Evolutionary conservation across 2,888 invertebrate genomes (phyloP), one percentile per base, ranked within the genome.

Genomic region (Silvanus unidentatus): DNA sequence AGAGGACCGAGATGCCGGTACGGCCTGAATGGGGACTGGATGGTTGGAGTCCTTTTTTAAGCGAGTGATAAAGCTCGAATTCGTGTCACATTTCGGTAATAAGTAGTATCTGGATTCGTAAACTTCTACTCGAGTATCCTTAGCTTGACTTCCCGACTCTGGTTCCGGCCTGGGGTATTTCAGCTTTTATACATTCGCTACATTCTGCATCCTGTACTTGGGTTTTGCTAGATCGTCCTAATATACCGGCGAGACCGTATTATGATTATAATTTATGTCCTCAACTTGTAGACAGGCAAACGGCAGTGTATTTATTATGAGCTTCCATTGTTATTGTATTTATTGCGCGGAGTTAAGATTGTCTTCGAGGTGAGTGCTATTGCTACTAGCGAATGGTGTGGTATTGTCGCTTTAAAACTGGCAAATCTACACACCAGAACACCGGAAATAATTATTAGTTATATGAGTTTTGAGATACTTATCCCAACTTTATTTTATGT

Each of bases 181-280:
- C 10, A 16, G 37, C 37, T 37, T 37, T 37, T 37, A 37, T 37
- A 37, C 37, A 37, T 37, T 37, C 12, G 37, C 9, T 37, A 37
- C 37, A n/a, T 37, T 13, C n/a, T 37, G 37, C 37, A 37, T 37
- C 37, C 37, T 37, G 37, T 12, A 3, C 8, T n/a, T n/a, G n/a
- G 12, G 5, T 16, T 9, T 16, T 13, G 37, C 5, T 32, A 57
- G 59, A 54, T 50, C 52, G 51, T 55, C 54, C 57, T 57, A 57
- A 59, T 59, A 59, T 59, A 59, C 55, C 56, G 56, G 54, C 55
- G 57, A 54, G 52, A 51, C 45, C 57, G 57, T 57, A 58, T 61
- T 58, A 59, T 58, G 57, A 59, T 57, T 53, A 53, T 61, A 58
- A 61, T 59, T 61, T 58, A 59, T 55, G 49, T 52, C 49, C 52